These are phyloP conservation scores for Formica selysi DNA, from an alignment of 1,140 invertebrate species.

Conservation along the genomic window DNA sequence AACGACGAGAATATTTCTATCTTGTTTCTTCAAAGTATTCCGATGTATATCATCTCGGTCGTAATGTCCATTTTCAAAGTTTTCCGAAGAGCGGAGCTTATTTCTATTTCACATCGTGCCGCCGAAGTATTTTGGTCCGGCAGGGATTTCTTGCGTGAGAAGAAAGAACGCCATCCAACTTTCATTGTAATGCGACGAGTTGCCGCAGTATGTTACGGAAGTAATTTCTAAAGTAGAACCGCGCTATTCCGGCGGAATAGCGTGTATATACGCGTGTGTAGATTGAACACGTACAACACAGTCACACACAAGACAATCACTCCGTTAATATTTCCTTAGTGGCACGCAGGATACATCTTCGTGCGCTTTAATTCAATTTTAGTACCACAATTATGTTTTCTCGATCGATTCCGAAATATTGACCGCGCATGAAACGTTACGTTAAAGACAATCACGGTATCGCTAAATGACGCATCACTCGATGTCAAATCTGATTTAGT, in stretches of 20 bases:
- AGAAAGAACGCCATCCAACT: constrained; percentile 45
- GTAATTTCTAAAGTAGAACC: constrained; percentile 59
- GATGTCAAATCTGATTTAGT: constrained; percentile 73
- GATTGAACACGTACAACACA: constrained; percentile 21
- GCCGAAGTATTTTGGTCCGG: constrained; percentile 59
- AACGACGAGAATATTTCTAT: constrained; percentile 33
- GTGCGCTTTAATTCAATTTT: constrained; percentile 38
- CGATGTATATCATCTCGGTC: neutral
- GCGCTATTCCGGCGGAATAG: neutral
- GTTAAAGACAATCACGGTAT: constrained; percentile 57
- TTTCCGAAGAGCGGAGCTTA: constrained; percentile 39
- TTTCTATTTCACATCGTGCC: constrained; percentile 51
- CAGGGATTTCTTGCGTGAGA: constrained; percentile 45
- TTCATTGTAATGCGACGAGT: constrained; percentile 60
- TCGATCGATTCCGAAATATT: constrained; percentile 40
- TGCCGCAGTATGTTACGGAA: constrained; percentile 62
- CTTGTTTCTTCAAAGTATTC: constrained; percentile 26
- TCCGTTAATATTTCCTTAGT: constrained; percentile 11
- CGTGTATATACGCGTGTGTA: neutral
- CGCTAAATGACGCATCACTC: constrained; percentile 72
- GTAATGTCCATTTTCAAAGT: constrained; percentile 41
- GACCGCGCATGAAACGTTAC: constrained; percentile 33
- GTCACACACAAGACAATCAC: constrained; percentile 5
- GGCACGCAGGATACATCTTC: constrained; percentile 18
- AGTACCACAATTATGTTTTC: constrained; percentile 44